Evolutionary conservation across 1,140 invertebrate genomes (phyloP), one percentile per base, ranked within the genome.

Genomic region (Hycleus cichorii): DNA sequence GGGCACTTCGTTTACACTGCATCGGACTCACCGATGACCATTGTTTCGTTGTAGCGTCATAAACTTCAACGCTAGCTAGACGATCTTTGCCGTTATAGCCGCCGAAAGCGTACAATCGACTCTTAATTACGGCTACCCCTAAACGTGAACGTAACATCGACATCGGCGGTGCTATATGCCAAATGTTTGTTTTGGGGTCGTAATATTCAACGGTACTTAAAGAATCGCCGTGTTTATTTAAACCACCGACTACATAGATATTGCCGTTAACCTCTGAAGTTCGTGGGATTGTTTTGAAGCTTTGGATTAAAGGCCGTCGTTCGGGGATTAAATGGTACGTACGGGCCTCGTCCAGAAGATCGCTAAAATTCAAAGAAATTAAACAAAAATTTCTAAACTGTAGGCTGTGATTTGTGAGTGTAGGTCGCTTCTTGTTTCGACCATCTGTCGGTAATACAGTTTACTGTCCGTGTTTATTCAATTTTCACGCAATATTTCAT

Each of bases 251-350:
- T 58, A 90, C 91, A 76, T 90, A 94, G 59, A 95, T 92, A 64
- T 90, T 82, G 1, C 91, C 91, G 57, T 81, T 79, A 9, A 84
- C 76, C 66, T 89, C 87, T 67, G 87, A 88, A 61, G 84, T 85
- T 38, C 91, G 77, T 32, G 90, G 89, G 63, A 86, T 77, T 9
- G 86, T 89, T 60, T 84, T 80, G 72, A 89, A 87, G 60, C 82
- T 89, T 70, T 90, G 87, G 25, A 93, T 70, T 42, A 92, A 71
- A 43, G 81, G 77, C 38, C 90, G 74, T 59, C 91, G 76, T 74
- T 93, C 90, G 10, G 91, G 92, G 80, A 95, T 85, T 32, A 93
- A 73, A 72, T 90, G 87, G 75, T 88, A 91, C 67, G 91, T 89
- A 71, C 88, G 82, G 6, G 89, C 90, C 75, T 92, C 90, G 69